Base-by-base conservation (phyloP, 1,140 invertebrate genomes). In the Medauroidea extradentata region DNA sequence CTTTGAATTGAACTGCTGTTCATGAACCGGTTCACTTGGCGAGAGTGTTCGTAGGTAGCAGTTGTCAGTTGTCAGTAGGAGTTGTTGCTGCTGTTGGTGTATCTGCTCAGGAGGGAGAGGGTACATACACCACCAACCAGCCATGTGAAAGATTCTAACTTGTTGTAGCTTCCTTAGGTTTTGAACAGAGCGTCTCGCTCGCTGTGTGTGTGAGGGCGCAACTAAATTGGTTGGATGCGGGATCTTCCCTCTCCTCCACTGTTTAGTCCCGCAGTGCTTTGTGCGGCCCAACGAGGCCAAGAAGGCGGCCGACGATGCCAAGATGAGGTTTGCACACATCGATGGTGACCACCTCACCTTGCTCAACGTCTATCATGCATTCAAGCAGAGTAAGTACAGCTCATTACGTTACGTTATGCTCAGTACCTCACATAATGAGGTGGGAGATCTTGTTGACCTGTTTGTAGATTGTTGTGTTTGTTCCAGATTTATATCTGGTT, bases 251-350 rank as follows among this genome's bases (percentile, higher is more conserved):
- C 72, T 73, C 75, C 74, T 71, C 73, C 75, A 75, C 75, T 65
- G 57, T 71, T 81, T 85, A 96, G 98, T 99, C 77, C 96, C 97
- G 70, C 96, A 99, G 85, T 99, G 96, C 80, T 99, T 99, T 83
- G 93, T 99, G 59, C 85, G 98, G 71, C 98, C 98, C 29, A 96
- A 96, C 77, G 97, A 99, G 77, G 91, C 91, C n/a, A 95, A 97
- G 79, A 98, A 98, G 75, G 93, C 94, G 48, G 96, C 98, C 3
- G 98, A 99, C 75, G 96, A 99, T 75, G 92, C 96, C 62, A 99
- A 99, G 83, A 96, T 97, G 89, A 82, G 96, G 57, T 99, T 99
- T 78, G 96, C 97, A 0, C 98, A 99, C 79, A 97, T 99, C 67
- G 97, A 99, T 78, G 98, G 98, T 21, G 98, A 99, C 79, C 98